These are phyloP conservation scores for Apamea epomidion DNA, from an alignment of 2,888 invertebrate genomes.

Conservation along the genomic window DNA sequence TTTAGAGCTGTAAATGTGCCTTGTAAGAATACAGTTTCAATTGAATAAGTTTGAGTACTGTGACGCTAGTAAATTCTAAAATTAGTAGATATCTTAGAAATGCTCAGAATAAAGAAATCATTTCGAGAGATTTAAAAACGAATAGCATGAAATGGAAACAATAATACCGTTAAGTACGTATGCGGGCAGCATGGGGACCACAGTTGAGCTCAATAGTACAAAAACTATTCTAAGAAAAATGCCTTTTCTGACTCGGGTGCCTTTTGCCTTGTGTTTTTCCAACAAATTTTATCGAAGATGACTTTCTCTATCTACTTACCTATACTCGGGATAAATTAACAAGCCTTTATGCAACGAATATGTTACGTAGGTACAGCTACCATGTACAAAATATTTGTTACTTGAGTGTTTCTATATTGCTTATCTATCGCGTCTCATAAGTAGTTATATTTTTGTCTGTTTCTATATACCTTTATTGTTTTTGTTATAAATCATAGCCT, in stretches of 20 bases:
- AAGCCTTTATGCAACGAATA: slow-evolving; percentile 29
- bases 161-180: slow-evolving; percentile 62
- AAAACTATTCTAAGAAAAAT: slow-evolving; percentile 65
- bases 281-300: slow-evolving; percentile 52
- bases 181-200: slow-evolving; percentile 76
- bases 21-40: slow-evolving; percentile 55
- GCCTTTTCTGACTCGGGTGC: slow-evolving; percentile 67
- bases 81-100: slow-evolving; percentile 46
- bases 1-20: slow-evolving; percentile 69
- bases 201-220: slow-evolving; percentile 72
- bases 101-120: slow-evolving; percentile 56
- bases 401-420: slow-evolving; percentile 58
- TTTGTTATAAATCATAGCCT: slow-evolving; percentile 28
- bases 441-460: slow-evolving; percentile 26
- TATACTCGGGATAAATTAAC: slow-evolving; percentile 11
- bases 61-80: slow-evolving; percentile 61
- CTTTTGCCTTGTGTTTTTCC: slow-evolving; percentile 62
- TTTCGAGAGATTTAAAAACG: slow-evolving; percentile 40
- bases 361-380: slow-evolving; percentile 30
- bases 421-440: slow-evolving; percentile 34
- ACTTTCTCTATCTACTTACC: slow-evolving; percentile 33
- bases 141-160: slow-evolving; percentile 43
- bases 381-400: slow-evolving; percentile 44
- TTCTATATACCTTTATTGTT: slow-evolving; percentile 28
- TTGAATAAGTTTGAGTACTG: slow-evolving; percentile 48